phyloP scores from a whole-genome alignment of 2,113 vertebrate species.

The Forbesichthys papilliferus region DNA sequence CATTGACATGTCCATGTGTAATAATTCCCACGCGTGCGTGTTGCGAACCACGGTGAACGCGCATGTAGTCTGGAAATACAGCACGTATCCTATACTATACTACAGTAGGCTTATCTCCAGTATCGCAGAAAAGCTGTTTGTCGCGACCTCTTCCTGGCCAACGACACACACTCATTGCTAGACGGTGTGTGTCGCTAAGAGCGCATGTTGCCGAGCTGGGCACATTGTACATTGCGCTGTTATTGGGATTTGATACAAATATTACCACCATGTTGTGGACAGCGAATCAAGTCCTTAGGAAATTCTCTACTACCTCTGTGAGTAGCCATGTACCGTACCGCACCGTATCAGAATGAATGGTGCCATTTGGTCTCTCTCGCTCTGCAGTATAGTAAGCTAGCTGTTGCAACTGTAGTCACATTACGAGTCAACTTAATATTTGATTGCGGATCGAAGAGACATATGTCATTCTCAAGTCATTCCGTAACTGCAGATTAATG shows the following conservation, averaged over 20 bases:
- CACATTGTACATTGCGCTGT: neutral
- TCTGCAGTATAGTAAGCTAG: neutral
- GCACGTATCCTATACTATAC: slow-evolving; percentile 8
- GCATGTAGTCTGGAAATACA: slow-evolving; percentile 43
- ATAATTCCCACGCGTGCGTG: slow-evolving; percentile 7
- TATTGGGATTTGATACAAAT: slow-evolving; percentile 5
- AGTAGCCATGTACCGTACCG: slow-evolving; percentile 65
- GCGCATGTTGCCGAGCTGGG: slow-evolving; percentile 6
- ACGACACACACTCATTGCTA: slow-evolving; percentile 3
- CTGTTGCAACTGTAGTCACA: neutral
- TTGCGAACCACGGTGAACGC: slow-evolving; percentile 39
- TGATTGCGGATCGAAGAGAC: neutral
- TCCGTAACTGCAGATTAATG: neutral
- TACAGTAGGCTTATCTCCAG: neutral
- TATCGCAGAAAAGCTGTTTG: slow-evolving; percentile 25
- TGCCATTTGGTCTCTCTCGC: neutral
- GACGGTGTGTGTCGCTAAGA: slow-evolving; percentile 38
- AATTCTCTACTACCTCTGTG: slow-evolving; percentile 86
- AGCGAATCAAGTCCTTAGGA: slow-evolving; percentile 77
- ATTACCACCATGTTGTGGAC: slow-evolving; percentile 82
- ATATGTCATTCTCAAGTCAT: neutral
- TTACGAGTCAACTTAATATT: neutral
- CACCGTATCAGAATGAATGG: neutral
- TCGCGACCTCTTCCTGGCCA: neutral
- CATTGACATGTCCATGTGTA: neutral